These are phyloP conservation scores for Coilia nasus DNA, from an alignment of 2,797 vertebrate species.

Conservation along the genomic window DNA sequence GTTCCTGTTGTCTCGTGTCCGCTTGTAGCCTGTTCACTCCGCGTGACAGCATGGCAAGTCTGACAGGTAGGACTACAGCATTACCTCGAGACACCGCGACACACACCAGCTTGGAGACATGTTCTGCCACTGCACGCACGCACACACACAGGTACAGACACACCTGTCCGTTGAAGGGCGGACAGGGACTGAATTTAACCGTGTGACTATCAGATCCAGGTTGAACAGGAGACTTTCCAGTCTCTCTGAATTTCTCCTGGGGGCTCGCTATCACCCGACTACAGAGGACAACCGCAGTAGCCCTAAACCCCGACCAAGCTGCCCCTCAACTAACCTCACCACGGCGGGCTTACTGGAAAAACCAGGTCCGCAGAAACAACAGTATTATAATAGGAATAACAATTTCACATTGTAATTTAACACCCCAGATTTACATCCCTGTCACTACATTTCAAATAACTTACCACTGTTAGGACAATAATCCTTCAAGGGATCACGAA, in stretches of 20 bases:
- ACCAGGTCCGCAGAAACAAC: neutral
- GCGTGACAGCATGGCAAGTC: slow-evolving; percentile 13
- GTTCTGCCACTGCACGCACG: neutral
- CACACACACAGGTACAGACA: neutral
- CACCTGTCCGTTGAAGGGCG: neutral
- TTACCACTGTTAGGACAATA: neutral
- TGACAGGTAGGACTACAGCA: slow-evolving; percentile 9
- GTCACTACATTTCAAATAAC: neutral
- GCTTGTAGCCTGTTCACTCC: neutral
- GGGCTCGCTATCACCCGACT: neutral
- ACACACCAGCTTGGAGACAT: neutral
- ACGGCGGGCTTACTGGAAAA: neutral
- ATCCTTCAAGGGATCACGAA: neutral
- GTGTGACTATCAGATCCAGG: neutral
- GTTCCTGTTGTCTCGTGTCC: neutral
- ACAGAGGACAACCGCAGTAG: neutral
- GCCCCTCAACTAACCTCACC: neutral
- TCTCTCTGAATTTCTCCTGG: neutral
- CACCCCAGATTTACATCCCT: neutral
- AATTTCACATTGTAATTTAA: neutral
- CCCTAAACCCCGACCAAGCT: neutral
- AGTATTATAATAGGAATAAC: neutral
- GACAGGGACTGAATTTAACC: neutral
- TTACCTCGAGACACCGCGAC: neutral
- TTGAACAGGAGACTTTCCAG: neutral